phyloP scores from a whole-genome alignment of 2,888 invertebrate genomes.

The Panzeria rudis region DNA sequence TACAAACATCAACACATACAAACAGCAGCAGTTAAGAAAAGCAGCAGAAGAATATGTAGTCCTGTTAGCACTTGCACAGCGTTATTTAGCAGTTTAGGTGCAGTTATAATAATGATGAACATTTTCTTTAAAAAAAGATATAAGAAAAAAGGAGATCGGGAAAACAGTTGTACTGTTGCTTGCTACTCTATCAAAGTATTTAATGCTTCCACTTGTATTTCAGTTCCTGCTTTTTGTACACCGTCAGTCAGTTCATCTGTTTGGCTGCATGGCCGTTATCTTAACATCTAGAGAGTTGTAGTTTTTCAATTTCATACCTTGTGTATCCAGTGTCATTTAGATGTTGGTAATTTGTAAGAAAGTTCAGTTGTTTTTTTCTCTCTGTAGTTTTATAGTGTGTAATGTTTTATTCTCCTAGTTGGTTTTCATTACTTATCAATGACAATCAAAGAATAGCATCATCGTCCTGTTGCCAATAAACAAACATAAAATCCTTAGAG shows the following conservation, averaged over 20 bases:
- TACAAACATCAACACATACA: slow-evolving; percentile 5
- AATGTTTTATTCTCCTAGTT: not conserved
- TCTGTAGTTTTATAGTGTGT: not conserved
- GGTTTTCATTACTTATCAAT: slow-evolving; percentile 47
- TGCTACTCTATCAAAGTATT: slow-evolving; percentile 9
- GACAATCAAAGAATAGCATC: slow-evolving; percentile 56
- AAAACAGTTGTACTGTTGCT: slow-evolving; percentile 30
- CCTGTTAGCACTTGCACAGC: slow-evolving; percentile 34
- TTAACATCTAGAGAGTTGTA: slow-evolving; percentile 57
- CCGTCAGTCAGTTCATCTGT: slow-evolving; percentile 1
- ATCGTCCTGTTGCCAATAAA: slow-evolving; percentile 55
- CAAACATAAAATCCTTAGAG: slow-evolving; percentile 49
- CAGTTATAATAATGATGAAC: slow-evolving; percentile 31
- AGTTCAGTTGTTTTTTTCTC: not conserved
- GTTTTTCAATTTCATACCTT: slow-evolving; percentile 70
- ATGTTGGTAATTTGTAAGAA: slow-evolving; percentile 26
- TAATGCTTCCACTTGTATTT: not conserved
- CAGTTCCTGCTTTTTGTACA: not conserved
- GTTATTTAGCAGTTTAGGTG: slow-evolving; percentile 37
- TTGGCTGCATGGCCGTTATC: slow-evolving; percentile 31
- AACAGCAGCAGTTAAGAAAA: not conserved
- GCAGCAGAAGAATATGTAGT: not conserved
- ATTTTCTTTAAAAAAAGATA: not conserved
- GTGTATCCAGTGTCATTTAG: not conserved
- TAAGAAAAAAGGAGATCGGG: not conserved